A percentile compares a stretch with the other conserved stretches of the same genome.
phyloP scores from a whole-genome alignment of 2,888 invertebrate genomes.

The Polymixis lichenea region DNA sequence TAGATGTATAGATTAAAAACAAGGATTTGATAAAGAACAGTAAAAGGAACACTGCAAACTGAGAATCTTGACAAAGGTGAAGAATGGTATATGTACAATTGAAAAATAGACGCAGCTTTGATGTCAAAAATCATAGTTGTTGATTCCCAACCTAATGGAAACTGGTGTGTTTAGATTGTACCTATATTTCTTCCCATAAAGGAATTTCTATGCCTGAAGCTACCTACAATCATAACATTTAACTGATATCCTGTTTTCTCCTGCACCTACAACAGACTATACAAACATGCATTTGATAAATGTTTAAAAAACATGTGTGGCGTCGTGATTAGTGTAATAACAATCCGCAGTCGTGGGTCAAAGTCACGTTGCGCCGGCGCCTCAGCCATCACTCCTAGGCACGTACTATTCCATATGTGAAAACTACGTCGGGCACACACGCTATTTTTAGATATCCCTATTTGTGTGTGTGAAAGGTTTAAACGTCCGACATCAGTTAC shows the following conservation, averaged over 20 bases:
- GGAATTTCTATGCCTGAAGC: constrained; percentile 14
- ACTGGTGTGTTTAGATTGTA: constrained; percentile 22
- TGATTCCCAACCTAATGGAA: constrained; percentile 30
- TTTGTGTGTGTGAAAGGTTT: constrained; percentile 27
- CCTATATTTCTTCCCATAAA: constrained; percentile 21
- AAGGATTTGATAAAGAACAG: too few relatives aligned
- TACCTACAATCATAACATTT: constrained; percentile 36
- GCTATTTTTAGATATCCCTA: constrained; percentile 50
- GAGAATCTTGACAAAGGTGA: too few relatives aligned
- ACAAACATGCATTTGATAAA: constrained; percentile 37
- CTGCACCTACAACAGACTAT: constrained; percentile 18
- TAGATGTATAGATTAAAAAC: too few relatives aligned
- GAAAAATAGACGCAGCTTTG: too few relatives aligned
- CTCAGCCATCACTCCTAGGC: constrained; percentile 58
- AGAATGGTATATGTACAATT: too few relatives aligned
- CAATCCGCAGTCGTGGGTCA: constrained; percentile 70
- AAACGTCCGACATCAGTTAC: neutral
- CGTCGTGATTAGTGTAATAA: constrained; percentile 63
- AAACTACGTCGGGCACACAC: constrained; percentile 49
- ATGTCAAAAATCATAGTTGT: constrained; percentile 17
- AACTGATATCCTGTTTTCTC: constrained; percentile 46
- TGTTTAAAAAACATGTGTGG: constrained; percentile 57
- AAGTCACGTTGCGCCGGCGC: constrained; percentile 74
- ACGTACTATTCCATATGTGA: constrained; percentile 69
- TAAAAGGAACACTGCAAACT: too few relatives aligned